Evolutionary conservation across 2,113 vertebrate species (phyloP), one percentile per base, ranked within the genome.

Genomic region (Hippocampus zosterae): DNA sequence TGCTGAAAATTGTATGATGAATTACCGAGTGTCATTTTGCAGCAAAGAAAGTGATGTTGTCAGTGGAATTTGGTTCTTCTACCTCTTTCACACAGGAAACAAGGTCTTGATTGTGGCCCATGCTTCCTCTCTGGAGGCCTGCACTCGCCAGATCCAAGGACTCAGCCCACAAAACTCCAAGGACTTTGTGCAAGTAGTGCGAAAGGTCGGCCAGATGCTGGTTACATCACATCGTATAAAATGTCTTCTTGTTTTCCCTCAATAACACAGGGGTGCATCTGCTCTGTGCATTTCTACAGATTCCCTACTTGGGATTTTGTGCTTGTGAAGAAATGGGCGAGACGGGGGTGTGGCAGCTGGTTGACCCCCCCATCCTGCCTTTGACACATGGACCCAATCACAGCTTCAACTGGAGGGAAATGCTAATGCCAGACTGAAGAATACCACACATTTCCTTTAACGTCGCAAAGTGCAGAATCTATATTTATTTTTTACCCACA

Each of bases 331-430:
- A 99, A 78, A 84, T 98, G 82, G 96, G 95, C 44, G 96, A 99
- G 69, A 96, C 94, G 0, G 96, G 96, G 3, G 88, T 97, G 68
- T 98, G 97, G 97, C 97, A 99, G 90, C 93, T 99, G 67, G 96
- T 95, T 0, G 96, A 98, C 50, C 97, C 97, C 2, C 97, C 97
- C 48, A 99, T 99, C 85, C 88, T 99, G 73, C 97, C 97, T 4
- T 93, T 99, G 63, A 99, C 97, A 66, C 97, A 99, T 0, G 97
- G 97, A 87, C 97, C 96, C 21, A 99, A 98, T 40, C 96, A 97
- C 75, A 96, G 95, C 88, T 99, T 99, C 93, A 98, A 96, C 93
- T 99, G 97, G 97, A 94, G 96, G 91, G 96, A 99, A 87, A 95
- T 95, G 41, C 87, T 99, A 33, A 92, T 95, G 29, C 96, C 98